Base-by-base conservation (phyloP, 2,113 vertebrate genomes). In the Gobiocypris rarus region DNA sequence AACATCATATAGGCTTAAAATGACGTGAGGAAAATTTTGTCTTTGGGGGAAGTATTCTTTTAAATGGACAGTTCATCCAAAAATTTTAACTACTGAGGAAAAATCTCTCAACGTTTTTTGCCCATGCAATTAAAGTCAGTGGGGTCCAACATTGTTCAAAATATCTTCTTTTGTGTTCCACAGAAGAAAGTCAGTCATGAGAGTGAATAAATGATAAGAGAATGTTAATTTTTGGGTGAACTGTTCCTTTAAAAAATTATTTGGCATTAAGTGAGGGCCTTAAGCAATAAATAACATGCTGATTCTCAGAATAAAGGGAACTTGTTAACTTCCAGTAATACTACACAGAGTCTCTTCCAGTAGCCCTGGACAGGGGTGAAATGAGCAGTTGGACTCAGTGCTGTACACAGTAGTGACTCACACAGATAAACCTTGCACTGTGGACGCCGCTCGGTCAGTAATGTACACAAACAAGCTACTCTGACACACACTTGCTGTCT, bases 391-490 rank as follows among this genome's bases (percentile, higher is more conserved):
- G n/a, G 7, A 15, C n/a, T 78, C 34, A 28, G 31, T 19, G 43
- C 15, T 13, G 17, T 19, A 65, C 41, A 31, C 45, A 84, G 77
- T 41, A 84, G 71, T 83, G 75, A 78, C 77, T 71, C 87, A 84
- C 67, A 59, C 26, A 50, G 63, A 22, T 86, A 84, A 86, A 88
- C 77, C 24, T 83, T 88, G 87, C 54, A 85, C 87, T 88, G 87
- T 71, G 71, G 84, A 83, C 70, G 70, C 31, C 41, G 61, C 50
- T 59, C 52, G 86, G 81, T 85, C 86, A 85, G 74, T 56, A 81
- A 43, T 63, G 61, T 80, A 88, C 80, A 82, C 84, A 88, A 65
- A 74, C 69, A 83, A 75, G 28, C 61, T 34, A 52, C 61, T 77
- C 67, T 61, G 22, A 75, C 22, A n/a, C 34, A 75, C 71, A 65